These are phyloP conservation scores for Simalia tracyae DNA, from an alignment of 2,797 vertebrate genomes.

Conservation along the genomic window DNA sequence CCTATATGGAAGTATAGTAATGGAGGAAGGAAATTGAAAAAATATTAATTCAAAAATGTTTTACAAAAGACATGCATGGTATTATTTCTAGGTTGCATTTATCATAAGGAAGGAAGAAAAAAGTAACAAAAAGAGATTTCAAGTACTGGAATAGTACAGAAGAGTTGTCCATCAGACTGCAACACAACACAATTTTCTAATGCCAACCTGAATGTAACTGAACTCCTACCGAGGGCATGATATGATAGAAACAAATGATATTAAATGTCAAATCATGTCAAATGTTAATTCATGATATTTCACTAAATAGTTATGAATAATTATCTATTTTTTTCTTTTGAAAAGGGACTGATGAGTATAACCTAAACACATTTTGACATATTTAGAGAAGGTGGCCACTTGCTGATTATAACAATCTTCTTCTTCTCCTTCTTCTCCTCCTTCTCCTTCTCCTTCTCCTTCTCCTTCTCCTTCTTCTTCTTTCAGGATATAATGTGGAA, in stretches of 20 bases:
- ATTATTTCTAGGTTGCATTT: background rate
- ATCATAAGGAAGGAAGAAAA: background rate
- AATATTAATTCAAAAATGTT: background rate
- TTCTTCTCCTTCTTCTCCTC: too few species aligned
- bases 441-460: too few species aligned
- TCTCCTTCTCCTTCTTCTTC: too few species aligned
- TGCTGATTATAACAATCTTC: background rate
- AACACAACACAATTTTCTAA: too few species aligned
- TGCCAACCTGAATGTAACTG: too few species aligned
- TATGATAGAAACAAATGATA: too few species aligned
- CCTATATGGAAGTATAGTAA: too few species aligned
- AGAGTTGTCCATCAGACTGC: background rate
- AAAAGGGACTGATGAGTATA: background rate
- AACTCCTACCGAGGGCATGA: too few species aligned
- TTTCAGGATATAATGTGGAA: too few species aligned
- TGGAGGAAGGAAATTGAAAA: background rate
- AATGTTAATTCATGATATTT: conserved; percentile 11
- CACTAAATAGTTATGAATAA: background rate
- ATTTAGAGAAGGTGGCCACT: background rate
- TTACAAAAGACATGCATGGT: background rate
- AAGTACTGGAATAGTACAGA: background rate
- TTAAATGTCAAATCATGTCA: too few species aligned
- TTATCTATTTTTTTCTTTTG: background rate
- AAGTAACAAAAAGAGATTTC: background rate
- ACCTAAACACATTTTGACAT: background rate